phyloP scores from a whole-genome alignment of 2,888 invertebrate genomes.

The Clunio marinus region DNA sequence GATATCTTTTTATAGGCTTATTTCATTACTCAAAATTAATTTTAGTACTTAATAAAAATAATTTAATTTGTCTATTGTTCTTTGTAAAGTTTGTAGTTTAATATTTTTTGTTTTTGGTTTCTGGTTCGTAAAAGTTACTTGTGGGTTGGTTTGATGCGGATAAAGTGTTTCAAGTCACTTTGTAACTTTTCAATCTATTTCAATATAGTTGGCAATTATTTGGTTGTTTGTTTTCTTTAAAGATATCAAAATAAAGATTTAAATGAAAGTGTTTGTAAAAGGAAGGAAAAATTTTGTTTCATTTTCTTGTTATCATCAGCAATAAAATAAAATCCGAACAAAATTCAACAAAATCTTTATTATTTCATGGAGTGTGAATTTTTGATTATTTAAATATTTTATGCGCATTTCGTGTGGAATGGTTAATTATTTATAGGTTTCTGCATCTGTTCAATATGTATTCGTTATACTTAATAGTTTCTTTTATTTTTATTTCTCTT shows the following conservation, averaged over 20 bases:
- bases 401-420: no score
- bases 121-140: slow-evolving; percentile 9
- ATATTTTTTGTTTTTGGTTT: slow-evolving; percentile 28
- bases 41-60: slow-evolving; percentile 35
- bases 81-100: slow-evolving; percentile 18
- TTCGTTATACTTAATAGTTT: no score
- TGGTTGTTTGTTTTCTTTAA: neutral
- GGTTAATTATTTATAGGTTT: no score
- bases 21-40: neutral
- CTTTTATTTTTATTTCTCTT: no score
- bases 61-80: slow-evolving; percentile 37
- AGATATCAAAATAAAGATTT: slow-evolving; percentile 4
- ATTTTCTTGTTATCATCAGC: no score
- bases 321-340: no score
- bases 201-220: slow-evolving; percentile 10
- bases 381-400: no score
- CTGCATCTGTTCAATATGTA: no score
- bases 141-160: slow-evolving; percentile 18
- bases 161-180: neutral
- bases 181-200: neutral
- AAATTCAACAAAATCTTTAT: no score
- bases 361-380: no score
- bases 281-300: no score
- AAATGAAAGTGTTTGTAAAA: no score
- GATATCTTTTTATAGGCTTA: neutral